These are phyloP conservation scores for Oreochromis niloticus DNA, from an alignment of 2,113 vertebrate genomes.

Conservation along the genomic window DNA sequence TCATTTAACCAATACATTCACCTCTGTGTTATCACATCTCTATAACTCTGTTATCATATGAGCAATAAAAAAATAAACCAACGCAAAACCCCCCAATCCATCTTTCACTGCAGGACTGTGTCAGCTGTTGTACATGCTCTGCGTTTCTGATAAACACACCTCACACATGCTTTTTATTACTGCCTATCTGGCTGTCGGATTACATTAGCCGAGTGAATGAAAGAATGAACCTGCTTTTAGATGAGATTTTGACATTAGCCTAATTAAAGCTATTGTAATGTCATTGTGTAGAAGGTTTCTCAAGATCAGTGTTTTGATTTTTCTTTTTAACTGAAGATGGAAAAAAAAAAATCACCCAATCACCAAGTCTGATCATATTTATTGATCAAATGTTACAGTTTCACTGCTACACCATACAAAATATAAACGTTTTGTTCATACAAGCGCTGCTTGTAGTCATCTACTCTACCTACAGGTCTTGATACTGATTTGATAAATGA, in stretches of 20 bases:
- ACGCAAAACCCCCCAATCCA: accelerated
- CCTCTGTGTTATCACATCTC: background rate
- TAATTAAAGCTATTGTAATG: background rate
- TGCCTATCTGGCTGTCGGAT: background rate
- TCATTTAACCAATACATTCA: background rate
- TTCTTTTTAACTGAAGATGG: background rate
- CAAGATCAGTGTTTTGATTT: background rate
- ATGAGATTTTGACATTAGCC: background rate
- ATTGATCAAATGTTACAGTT: slow-evolving; percentile 49
- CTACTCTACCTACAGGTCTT: background rate
- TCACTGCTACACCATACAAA: slow-evolving; percentile 49
- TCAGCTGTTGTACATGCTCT: background rate
- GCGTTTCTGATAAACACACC: background rate
- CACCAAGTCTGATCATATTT: slow-evolving; percentile 35
- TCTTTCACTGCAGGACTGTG: background rate
- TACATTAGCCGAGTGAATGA: background rate
- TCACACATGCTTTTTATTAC: background rate
- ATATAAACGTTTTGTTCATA: slow-evolving; percentile 28
- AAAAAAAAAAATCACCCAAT: background rate
- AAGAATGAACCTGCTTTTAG: background rate
- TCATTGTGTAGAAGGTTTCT: background rate
- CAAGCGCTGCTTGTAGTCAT: slow-evolving; percentile 51
- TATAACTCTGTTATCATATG: background rate
- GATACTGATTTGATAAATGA: background rate
- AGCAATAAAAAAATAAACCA: background rate